Conservation (phyloP, 1,140 invertebrate species). For the Brachionus manjavacas region DNA sequence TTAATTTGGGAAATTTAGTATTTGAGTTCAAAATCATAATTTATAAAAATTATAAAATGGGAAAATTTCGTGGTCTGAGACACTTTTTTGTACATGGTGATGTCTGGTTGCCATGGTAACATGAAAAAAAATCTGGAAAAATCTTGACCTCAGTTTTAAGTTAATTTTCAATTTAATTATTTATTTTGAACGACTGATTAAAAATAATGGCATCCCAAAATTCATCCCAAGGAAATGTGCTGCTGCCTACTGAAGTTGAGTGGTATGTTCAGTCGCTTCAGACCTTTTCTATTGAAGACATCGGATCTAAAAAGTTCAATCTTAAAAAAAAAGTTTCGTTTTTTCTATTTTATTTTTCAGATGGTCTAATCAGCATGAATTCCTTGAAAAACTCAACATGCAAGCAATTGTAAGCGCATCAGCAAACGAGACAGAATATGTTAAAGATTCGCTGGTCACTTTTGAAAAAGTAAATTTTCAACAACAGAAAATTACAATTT, state of each 20-base stretch:
- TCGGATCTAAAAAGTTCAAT: slow-evolving; percentile 44
- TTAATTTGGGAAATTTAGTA: neutral
- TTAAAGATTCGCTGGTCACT: slow-evolving; percentile 56
- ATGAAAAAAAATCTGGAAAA: neutral
- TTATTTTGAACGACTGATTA: neutral
- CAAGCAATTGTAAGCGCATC: slow-evolving; percentile 56
- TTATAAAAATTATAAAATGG: slow-evolving; percentile 7
- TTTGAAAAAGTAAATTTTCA: slow-evolving; percentile 51
- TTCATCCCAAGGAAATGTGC: slow-evolving; percentile 29
- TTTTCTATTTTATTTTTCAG: slow-evolving; percentile 43
- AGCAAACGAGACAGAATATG: slow-evolving; percentile 56
- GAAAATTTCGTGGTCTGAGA: neutral
- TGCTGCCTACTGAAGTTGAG: slow-evolving; percentile 45
- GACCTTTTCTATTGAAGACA: slow-evolving; percentile 44
- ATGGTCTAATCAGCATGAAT: slow-evolving; percentile 56
- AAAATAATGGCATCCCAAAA: neutral
- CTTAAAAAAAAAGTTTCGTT: neutral
- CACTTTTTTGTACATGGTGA: neutral
- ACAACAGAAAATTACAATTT: neutral
- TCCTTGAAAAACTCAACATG: slow-evolving; percentile 57
- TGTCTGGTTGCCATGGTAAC: neutral
- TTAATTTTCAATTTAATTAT: neutral
- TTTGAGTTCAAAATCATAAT: neutral
- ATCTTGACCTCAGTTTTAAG: neutral
- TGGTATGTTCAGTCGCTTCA: slow-evolving; percentile 44